Evolutionary conservation across 2,113 vertebrate genomes (phyloP), one percentile per base, ranked within the genome.

Genomic region (Amia ocellicauda): DNA sequence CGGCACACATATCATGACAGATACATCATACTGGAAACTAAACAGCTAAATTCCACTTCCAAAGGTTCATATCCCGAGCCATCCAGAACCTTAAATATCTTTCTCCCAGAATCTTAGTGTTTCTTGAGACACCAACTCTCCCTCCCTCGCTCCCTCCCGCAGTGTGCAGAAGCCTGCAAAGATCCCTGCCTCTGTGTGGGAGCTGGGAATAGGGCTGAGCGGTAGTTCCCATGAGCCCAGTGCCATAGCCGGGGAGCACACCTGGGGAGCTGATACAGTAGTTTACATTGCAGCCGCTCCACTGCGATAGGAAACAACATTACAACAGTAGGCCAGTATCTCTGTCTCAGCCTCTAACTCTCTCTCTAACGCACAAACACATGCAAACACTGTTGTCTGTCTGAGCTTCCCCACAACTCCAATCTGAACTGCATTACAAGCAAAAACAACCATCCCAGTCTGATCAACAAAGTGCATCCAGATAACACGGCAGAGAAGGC

Each of bases 401-500:
- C 65, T 58, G 50, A 58, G 51, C 62, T 42, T n/a, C 56, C 53
- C 47, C 31, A n/a, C 52, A 26, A 20, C 45, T 66, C 28, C 17
- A 13, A 57, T 7, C 42, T 82, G 82, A 84, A 84, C 87, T 88
- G 83, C 76, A 81, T 85, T 84, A 78, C 67, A 74, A 76, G 45
- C 49, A 67, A 64, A 79, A 88, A 80, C 80, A 84, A 82, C 75
- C 78, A 71, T 84, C 81, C 78, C 74, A 84, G 73, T 69, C 63
- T 63, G 49, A 80, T 76, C 80, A 78, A 81, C 78, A 80, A 68
- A 60, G 52, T 75, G 43, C 20, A 19, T 20, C 23, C 53, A 31
- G 40, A 57, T 36, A 60, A 58, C 52, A 31, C 60, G 50, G 54
- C 23, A 72, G 73, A 73, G 81, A 82, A 85, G 78, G 59, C 77